phyloP scores from a whole-genome alignment of 1,140 invertebrate species.

The Drosophila neocordata region DNA sequence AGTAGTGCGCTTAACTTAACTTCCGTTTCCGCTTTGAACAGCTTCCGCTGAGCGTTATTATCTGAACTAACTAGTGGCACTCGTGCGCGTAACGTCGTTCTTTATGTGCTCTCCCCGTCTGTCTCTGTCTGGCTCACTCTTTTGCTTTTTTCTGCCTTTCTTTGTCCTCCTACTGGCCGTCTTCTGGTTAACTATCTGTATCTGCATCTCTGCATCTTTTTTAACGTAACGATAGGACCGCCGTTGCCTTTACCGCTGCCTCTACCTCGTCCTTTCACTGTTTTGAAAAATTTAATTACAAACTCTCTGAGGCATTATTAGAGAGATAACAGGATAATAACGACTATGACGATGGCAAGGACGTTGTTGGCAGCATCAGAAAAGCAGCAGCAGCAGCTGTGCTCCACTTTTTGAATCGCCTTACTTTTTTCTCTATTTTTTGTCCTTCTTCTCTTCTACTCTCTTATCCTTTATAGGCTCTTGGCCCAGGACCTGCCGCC shows the following conservation, averaged over 20 bases:
- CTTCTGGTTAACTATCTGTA: constrained; percentile 23
- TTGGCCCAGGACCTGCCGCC: constrained; percentile 7
- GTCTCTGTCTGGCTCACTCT: constrained; percentile 3
- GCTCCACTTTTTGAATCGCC: constrained; percentile 52
- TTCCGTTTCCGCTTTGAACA: constrained; percentile 77
- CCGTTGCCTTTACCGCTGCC: constrained; percentile 23
- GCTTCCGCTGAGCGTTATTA: constrained; percentile 78
- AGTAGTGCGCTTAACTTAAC: constrained; percentile 80
- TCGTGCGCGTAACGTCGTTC: constrained; percentile 73
- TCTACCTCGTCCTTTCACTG: constrained; percentile 45
- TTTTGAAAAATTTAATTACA: constrained; percentile 80
- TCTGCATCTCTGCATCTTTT: constrained; percentile 32
- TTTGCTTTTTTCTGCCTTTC: constrained; percentile 25
- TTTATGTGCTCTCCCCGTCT: constrained; percentile 42
- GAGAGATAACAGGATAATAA: constrained; percentile 81
- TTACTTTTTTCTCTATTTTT: constrained; percentile 14
- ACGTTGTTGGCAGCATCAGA: constrained; percentile 42
- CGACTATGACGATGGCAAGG: constrained; percentile 63
- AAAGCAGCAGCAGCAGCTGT: constrained; percentile 50
- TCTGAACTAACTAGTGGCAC: constrained; percentile 78
- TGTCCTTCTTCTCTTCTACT: constrained; percentile 18
- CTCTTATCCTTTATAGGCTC: constrained; percentile 55
- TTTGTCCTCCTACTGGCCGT: constrained; percentile 33
- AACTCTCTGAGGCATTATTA: constrained; percentile 81
- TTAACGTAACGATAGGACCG: constrained; percentile 26